Conservation (phyloP, 2,888 invertebrate species). For the Sphaeridia pumilis region DNA sequence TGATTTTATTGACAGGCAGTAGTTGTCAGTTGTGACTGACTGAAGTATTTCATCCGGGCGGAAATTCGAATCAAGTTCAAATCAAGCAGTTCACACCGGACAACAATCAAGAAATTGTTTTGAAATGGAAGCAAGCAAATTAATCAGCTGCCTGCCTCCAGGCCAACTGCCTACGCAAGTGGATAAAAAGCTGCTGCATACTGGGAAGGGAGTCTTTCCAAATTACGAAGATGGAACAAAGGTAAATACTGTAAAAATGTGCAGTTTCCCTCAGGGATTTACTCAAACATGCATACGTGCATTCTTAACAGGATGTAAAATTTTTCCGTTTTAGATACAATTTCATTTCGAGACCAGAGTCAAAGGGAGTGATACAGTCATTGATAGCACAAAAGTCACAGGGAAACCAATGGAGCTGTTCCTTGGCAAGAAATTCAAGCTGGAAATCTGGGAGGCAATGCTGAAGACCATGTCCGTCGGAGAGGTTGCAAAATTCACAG, state of each 20-base stretch:
- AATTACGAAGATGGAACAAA: conserved; percentile 20
- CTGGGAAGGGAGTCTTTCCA: conserved; percentile 14
- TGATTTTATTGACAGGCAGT: too few relatives aligned
- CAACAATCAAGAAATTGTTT: too few relatives aligned
- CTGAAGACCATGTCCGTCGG: conserved; percentile 83
- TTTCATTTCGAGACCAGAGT: conserved; percentile 81
- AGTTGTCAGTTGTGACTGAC: too few relatives aligned
- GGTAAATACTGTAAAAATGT: conserved; percentile 8
- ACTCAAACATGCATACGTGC: background rate
- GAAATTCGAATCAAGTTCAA: too few relatives aligned
- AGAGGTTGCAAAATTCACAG: conserved; percentile 75
- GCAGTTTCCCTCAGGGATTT: background rate
- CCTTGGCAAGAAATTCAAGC: conserved; percentile 91
- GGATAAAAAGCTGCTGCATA: conserved; percentile 16
- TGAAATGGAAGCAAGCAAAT: conserved; percentile 1
- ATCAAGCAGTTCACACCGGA: too few relatives aligned
- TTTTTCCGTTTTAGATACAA: conserved; percentile 55
- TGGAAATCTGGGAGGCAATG: conserved; percentile 92
- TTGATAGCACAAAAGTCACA: conserved; percentile 77
- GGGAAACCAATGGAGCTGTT: conserved; percentile 84
- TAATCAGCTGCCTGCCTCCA: background rate
- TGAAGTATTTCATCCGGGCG: too few relatives aligned
- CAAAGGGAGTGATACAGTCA: conserved; percentile 52
- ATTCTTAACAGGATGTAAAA: too few relatives aligned
- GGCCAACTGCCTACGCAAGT: conserved; percentile 19